These are phyloP conservation scores for Tapirus terrestris DNA, from an alignment of 2,113 vertebrate genomes.

Conservation along the genomic window DNA sequence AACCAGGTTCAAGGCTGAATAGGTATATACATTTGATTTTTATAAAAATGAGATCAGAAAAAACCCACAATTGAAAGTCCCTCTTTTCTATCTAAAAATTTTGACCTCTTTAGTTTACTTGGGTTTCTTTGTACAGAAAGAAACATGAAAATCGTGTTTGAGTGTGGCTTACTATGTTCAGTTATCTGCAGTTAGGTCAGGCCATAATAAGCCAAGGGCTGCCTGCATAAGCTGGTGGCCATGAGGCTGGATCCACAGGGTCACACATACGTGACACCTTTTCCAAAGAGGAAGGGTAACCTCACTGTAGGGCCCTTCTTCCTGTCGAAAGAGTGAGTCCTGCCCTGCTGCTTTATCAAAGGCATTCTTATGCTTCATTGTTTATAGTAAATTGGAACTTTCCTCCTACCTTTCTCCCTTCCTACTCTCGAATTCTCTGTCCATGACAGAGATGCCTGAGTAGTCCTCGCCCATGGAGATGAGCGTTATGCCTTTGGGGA, in stretches of 20 bases:
- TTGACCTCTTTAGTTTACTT: not conserved
- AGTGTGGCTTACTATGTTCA: not conserved
- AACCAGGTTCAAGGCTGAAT: not conserved
- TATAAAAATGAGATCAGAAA: not conserved
- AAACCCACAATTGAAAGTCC: not conserved
- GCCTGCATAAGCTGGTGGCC: not conserved
- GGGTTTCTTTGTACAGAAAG: not conserved
- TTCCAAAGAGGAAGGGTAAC: conserved; percentile 67
- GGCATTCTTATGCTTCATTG: conserved; percentile 67
- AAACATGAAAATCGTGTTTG: not conserved
- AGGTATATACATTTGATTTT: not conserved
- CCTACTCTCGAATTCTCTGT: conserved; percentile 58
- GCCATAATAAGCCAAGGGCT: not conserved
- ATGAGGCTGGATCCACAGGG: conserved; percentile 34
- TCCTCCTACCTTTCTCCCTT: conserved; percentile 59
- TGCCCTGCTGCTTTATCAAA: conserved; percentile 69
- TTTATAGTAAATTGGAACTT: conserved; percentile 63
- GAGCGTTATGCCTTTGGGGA: not conserved
- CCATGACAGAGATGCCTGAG: conserved; percentile 56
- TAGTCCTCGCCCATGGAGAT: conserved; percentile 42
- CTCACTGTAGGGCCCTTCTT: conserved; percentile 41
- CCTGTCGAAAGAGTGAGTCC: conserved; percentile 69
- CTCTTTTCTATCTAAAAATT: not conserved
- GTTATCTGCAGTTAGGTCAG: not conserved
- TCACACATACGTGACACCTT: not conserved